These are phyloP conservation scores for Lagocephalus sceleratus DNA, from an alignment of 2,797 vertebrate species.

Conservation along the genomic window DNA sequence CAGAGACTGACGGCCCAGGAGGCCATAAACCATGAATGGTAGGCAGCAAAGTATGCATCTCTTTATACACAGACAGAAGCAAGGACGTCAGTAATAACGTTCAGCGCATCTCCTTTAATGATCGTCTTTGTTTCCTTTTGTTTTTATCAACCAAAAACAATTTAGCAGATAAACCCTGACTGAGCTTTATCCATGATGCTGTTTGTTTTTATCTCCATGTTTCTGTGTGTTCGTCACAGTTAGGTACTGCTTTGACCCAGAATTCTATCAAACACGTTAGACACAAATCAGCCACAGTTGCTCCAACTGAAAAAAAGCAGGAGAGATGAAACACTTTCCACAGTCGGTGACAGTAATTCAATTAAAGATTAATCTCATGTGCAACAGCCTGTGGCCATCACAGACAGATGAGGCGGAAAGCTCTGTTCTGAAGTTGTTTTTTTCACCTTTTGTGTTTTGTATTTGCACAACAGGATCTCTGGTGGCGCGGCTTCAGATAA, in stretches of 20 bases:
- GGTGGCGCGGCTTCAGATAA: slow-evolving; percentile 97
- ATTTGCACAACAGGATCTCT: slow-evolving; percentile 83
- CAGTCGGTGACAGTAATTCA: slow-evolving; percentile 16
- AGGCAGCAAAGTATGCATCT: slow-evolving; percentile 7
- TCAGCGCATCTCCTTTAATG: not conserved
- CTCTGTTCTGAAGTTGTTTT: slow-evolving; percentile 23
- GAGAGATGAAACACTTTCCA: slow-evolving; percentile 9
- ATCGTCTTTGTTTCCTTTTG: not conserved
- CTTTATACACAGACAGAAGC: too few relatives aligned
- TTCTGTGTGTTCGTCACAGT: too few relatives aligned
- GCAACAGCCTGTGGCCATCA: slow-evolving; percentile 3
- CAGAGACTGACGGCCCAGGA: slow-evolving; percentile 96
- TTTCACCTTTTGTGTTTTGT: not conserved
- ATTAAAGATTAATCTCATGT: slow-evolving; percentile 19
- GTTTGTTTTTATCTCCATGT: not conserved
- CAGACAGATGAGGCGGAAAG: slow-evolving; percentile 10
- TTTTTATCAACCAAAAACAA: not conserved
- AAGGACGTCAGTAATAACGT: not conserved
- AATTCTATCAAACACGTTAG: not conserved
- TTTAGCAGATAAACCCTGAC: not conserved
- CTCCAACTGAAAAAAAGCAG: not conserved
- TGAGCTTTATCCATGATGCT: not conserved
- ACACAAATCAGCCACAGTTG: not conserved
- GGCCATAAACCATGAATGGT: slow-evolving; percentile 95
- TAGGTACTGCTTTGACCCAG: not conserved